A percentile compares a stretch with the other conserved stretches of the same genome.
Evolutionary conservation across 2,797 vertebrate species (phyloP).

Genomic region (Craterocephalus amniculus): DNA sequence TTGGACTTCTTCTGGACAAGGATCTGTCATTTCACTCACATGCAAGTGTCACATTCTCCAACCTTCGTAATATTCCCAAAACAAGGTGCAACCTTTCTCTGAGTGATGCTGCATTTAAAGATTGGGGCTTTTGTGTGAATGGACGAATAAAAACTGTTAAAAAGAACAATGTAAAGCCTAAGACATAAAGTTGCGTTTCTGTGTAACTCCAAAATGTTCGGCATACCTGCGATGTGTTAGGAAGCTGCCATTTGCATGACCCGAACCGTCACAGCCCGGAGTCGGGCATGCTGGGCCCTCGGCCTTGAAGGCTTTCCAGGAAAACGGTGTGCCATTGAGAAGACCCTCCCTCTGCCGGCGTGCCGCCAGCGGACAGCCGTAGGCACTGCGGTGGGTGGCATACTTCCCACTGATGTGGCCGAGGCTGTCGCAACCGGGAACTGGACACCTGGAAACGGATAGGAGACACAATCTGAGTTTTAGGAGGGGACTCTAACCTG

Average conservation of each 20-base stretch:
- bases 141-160: too few relatives aligned
- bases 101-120: too few relatives aligned
- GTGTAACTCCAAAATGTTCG: not conserved
- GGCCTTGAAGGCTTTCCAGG: constrained; percentile 95
- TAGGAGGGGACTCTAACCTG: too few relatives aligned
- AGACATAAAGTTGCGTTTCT: too few relatives aligned
- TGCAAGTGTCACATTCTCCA: too few relatives aligned
- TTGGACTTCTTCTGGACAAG: too few relatives aligned
- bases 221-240: constrained; percentile 96
- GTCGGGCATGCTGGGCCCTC: constrained; percentile 96
- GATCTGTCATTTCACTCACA: too few relatives aligned
- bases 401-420: constrained; percentile 99
- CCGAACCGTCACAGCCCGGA: constrained; percentile 94
- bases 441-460: constrained; percentile 88
- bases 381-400: constrained; percentile 96
- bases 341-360: constrained; percentile 96
- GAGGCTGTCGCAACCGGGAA: constrained; percentile 96
- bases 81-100: too few relatives aligned
- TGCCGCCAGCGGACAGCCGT: constrained; percentile 94
- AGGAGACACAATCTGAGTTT: not conserved
- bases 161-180: too few relatives aligned
- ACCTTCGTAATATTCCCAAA: too few relatives aligned
- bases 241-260: constrained; percentile 97
- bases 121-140: too few relatives aligned
- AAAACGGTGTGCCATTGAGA: constrained; percentile 92